These are phyloP conservation scores for Amiota minor DNA, from an alignment of 2,888 invertebrate genomes.

Conservation along the genomic window DNA sequence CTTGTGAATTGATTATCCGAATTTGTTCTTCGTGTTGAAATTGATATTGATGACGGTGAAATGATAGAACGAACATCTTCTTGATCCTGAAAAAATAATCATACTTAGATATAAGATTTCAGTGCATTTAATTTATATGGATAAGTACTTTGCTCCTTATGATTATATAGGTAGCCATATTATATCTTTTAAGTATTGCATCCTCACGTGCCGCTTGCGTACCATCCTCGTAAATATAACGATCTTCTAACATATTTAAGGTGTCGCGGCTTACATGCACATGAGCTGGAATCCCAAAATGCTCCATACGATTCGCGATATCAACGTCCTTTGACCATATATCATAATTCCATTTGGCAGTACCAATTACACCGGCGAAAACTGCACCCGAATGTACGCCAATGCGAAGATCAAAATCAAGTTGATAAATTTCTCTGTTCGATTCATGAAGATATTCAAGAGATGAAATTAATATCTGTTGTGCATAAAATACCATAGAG, in stretches of 20 bases:
- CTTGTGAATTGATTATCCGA: slow-evolving; percentile 25
- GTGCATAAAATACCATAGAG: no score
- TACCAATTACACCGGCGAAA: slow-evolving; percentile 90
- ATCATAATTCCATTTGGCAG: slow-evolving; percentile 95
- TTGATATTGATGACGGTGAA: no score
- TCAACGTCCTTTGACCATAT: slow-evolving; percentile 94
- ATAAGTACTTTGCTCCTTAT: slow-evolving; percentile 73
- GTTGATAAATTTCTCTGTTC: slow-evolving; percentile 81
- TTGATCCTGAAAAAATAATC: not conserved
- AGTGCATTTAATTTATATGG: not conserved
- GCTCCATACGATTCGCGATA: slow-evolving; percentile 94
- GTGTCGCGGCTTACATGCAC: slow-evolving; percentile 89
- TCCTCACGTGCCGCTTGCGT: slow-evolving; percentile 80
- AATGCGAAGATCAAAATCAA: slow-evolving; percentile 94
- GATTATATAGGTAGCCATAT: slow-evolving; percentile 86
- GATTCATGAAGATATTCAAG: not conserved
- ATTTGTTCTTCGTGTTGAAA: not conserved
- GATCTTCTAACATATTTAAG: slow-evolving; percentile 79
- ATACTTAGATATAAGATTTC: no score
- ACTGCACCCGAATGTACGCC: slow-evolving; percentile 94
- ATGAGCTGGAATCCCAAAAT: slow-evolving; percentile 89
- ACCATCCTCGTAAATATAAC: slow-evolving; percentile 81
- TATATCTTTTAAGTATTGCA: slow-evolving; percentile 79
- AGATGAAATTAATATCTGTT: no score
- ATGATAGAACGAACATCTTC: not conserved